phyloP scores from a whole-genome alignment of 2,113 vertebrate species.

The Proteles cristata region DNA sequence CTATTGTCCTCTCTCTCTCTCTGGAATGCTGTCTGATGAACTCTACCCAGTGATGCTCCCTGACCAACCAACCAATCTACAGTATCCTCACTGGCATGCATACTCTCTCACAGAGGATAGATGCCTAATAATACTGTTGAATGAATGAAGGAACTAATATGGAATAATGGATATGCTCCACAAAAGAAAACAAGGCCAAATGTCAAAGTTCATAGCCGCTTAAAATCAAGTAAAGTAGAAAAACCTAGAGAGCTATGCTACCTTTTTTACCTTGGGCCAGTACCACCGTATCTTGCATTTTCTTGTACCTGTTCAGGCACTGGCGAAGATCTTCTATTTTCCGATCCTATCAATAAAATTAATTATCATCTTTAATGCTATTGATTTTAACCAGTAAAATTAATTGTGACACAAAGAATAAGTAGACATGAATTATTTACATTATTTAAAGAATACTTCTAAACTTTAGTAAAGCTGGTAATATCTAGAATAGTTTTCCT shows the following conservation, averaged over 20 bases:
- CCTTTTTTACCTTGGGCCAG: constrained; percentile 94
- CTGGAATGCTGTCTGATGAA: not conserved
- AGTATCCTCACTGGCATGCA: not conserved
- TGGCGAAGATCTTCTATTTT: constrained; percentile 98
- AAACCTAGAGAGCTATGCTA: constrained; percentile 62
- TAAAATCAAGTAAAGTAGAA: not conserved
- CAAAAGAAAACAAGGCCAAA: not conserved
- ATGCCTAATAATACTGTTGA: not conserved
- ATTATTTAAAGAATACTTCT: constrained; percentile 43
- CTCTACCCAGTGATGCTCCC: not conserved
- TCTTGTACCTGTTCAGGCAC: constrained; percentile 94
- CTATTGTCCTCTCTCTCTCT: not conserved
- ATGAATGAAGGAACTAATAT: not conserved
- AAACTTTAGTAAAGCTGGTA: constrained; percentile 61
- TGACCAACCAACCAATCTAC: not conserved
- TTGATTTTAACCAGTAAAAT: not conserved
- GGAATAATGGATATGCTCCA: not conserved
- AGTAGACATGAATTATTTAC: constrained; percentile 42
- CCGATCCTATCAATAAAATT: constrained; percentile 89
- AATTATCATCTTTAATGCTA: not conserved
- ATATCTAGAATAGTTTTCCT: constrained; percentile 59
- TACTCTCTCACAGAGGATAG: not conserved
- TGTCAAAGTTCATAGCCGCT: not conserved
- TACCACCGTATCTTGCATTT: constrained; percentile 95
- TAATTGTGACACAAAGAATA: constrained; percentile 41